Conservation (phyloP, 2,797 vertebrate species). For the Cetoscarus ocellatus region DNA sequence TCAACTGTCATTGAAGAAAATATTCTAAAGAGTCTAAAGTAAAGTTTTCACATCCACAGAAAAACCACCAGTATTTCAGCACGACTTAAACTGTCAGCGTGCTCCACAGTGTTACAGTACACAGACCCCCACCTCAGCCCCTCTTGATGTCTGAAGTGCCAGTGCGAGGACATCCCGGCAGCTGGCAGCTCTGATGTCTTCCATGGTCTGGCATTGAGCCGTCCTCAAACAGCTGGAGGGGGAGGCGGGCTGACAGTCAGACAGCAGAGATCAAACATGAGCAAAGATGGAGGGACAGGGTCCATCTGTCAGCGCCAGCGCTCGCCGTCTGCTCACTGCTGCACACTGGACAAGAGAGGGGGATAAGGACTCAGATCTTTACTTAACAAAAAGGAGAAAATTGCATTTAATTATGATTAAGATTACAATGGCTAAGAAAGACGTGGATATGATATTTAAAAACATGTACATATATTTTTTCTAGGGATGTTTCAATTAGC, state of each 20-base stretch:
- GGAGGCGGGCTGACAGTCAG: conserved; percentile 53
- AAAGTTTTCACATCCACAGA: neutral
- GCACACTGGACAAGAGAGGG: neutral
- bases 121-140: conserved; percentile 14
- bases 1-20: neutral
- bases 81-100: neutral
- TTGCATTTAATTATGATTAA: too few species aligned
- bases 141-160: conserved; percentile 38
- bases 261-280: conserved; percentile 72
- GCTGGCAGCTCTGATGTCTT: conserved; percentile 58
- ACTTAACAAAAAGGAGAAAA: neutral
- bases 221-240: conserved; percentile 69
- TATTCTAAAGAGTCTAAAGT: neutral
- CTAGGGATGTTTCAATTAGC: too few species aligned
- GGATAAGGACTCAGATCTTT: neutral
- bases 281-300: conserved; percentile 65
- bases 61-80: too few species aligned
- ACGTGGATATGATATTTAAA: too few species aligned
- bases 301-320: conserved; percentile 75
- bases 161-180: conserved; percentile 54
- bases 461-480: too few species aligned
- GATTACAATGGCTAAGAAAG: too few species aligned
- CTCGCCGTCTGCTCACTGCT: conserved; percentile 34
- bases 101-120: neutral
- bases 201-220: conserved; percentile 55